A percentile compares a stretch with the other conserved stretches of the same genome.
phyloP scores from a whole-genome alignment of 2,888 invertebrate genomes.

The Pyrgus malvae region DNA sequence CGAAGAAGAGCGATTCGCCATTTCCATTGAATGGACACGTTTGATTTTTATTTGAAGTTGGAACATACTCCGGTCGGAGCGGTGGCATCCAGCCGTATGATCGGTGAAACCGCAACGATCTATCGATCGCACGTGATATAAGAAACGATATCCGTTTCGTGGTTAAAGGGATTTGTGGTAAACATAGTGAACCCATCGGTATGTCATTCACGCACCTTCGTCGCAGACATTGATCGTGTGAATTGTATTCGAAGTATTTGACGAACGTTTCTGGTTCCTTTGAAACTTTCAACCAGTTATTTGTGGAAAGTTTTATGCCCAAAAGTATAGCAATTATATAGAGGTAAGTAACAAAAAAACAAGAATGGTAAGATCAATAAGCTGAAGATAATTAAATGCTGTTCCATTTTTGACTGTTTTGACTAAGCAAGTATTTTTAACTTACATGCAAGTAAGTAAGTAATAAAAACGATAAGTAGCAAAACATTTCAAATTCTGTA shows the following conservation, averaged over 20 bases:
- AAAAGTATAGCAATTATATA: too few species aligned
- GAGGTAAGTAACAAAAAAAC: too few species aligned
- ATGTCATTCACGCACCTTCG: constrained; percentile 3
- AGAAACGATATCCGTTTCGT: constrained; percentile 15
- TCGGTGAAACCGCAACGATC: constrained; percentile 19
- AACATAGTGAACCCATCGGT: neutral
- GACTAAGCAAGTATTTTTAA: too few species aligned
- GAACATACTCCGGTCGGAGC: constrained; percentile 3
- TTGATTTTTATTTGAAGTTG: constrained; percentile 1
- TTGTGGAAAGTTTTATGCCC: too few species aligned
- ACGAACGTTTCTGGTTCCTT: too few species aligned
- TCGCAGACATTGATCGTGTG: neutral
- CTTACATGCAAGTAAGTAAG: too few species aligned
- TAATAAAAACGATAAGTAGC: too few species aligned
- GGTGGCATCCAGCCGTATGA: constrained; percentile 10
- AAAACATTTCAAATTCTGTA: too few species aligned
- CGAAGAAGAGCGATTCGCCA: neutral
- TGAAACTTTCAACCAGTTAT: too few species aligned
- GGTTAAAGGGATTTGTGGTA: constrained; percentile 11
- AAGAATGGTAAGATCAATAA: too few species aligned
- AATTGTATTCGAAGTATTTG: constrained; percentile 1
- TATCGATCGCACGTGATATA: constrained; percentile 23
- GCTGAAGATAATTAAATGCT: too few species aligned
- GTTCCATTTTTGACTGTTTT: too few species aligned
- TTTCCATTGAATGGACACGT: neutral